These are phyloP conservation scores for Zaprionus gabonicus DNA, from an alignment of 1,140 invertebrate species.

Conservation along the genomic window DNA sequence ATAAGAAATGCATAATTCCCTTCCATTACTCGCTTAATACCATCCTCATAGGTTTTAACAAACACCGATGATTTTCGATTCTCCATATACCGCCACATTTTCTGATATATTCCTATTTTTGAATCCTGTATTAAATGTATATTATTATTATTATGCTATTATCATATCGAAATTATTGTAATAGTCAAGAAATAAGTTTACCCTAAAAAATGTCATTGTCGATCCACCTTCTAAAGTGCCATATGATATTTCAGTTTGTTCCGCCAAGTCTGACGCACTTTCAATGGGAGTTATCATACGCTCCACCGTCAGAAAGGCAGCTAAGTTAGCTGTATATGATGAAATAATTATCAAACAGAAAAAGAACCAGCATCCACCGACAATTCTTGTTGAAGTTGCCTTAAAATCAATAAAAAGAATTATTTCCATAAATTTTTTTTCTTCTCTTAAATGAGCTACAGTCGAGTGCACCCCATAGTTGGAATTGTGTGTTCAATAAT, in stretches of 20 bases:
- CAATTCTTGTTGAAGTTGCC: slow-evolving; percentile 96
- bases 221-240: slow-evolving; percentile 96
- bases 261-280: slow-evolving; percentile 96
- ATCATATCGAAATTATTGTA: too few species aligned
- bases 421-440: background rate
- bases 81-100: slow-evolving; percentile 99
- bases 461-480: too few species aligned
- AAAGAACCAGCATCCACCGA: slow-evolving; percentile 99
- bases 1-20: slow-evolving; percentile 99
- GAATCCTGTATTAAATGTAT: slow-evolving; percentile 90
- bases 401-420: slow-evolving; percentile 79
- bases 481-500: too few species aligned
- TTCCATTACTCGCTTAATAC: slow-evolving; percentile 92
- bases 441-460: too few species aligned
- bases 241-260: slow-evolving; percentile 97
- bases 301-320: slow-evolving; percentile 98
- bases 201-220: slow-evolving; percentile 98
- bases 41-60: slow-evolving; percentile 95
- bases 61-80: slow-evolving; percentile 92
- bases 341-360: slow-evolving; percentile 99
- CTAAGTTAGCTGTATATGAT: slow-evolving; percentile 98
- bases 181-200: slow-evolving; percentile 1
- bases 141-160: too few species aligned
- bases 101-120: slow-evolving; percentile 97
- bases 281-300: slow-evolving; percentile 98